Evolutionary conservation across 1,140 invertebrate genomes (phyloP).

Genomic region (Neoseiulus cucumeris): DNA sequence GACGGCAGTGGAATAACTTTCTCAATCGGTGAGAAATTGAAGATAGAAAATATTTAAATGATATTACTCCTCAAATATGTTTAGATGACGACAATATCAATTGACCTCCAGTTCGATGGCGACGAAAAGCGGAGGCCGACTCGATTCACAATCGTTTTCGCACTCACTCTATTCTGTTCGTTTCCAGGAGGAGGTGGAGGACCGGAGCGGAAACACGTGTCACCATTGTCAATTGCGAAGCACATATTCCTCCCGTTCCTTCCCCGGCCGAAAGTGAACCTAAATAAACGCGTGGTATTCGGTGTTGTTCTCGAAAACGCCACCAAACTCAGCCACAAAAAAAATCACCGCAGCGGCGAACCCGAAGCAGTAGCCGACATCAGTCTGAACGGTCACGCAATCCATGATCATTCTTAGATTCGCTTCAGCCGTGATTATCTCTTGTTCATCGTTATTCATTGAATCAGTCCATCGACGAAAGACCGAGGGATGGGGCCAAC

Average conservation of each 20-base stretch:
- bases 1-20: background rate
- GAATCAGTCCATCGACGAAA: too few species aligned
- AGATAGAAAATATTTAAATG: too few species aligned
- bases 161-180: too few species aligned
- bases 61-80: too few species aligned
- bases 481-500: too few species aligned
- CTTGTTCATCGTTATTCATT: too few species aligned
- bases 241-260: slow-evolving; percentile 9
- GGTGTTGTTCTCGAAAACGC: slow-evolving; percentile 14
- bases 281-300: slow-evolving; percentile 11
- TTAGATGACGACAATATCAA: too few species aligned
- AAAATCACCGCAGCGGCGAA: background rate
- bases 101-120: too few species aligned
- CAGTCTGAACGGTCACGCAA: slow-evolving; percentile 7
- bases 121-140: too few species aligned
- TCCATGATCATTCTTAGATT: background rate
- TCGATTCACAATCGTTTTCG: too few species aligned
- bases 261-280: slow-evolving; percentile 11
- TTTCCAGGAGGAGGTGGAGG: background rate
- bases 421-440: too few species aligned
- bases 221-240: background rate
- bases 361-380: slow-evolving; percentile 3
- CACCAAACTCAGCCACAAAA: slow-evolving; percentile 4
- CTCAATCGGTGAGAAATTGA: background rate
- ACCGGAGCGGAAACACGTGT: background rate